Evolutionary conservation across 2,113 vertebrate species (phyloP).

Genomic region (Myodes glareolus): DNA sequence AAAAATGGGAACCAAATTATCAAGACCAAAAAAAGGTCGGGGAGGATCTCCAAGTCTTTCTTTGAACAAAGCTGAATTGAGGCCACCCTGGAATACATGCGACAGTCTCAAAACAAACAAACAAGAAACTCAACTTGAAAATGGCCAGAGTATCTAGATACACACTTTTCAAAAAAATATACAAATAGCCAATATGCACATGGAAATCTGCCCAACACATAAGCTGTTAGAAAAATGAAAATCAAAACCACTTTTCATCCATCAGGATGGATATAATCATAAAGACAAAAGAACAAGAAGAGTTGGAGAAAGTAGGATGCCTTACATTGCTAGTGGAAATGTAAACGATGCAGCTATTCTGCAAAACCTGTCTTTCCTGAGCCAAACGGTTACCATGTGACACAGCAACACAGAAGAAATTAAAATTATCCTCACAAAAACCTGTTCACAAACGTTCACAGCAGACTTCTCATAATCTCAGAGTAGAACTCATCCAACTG

Average conservation of each 20-base stretch:
- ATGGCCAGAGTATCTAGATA: neutral
- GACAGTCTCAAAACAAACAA: neutral
- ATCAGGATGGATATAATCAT: neutral
- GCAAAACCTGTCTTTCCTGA: conserved; percentile 14
- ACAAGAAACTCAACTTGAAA: neutral
- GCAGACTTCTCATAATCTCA: neutral
- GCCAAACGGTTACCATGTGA: neutral
- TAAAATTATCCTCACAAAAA: neutral
- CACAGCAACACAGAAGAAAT: neutral
- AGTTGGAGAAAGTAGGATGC: neutral
- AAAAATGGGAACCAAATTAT: neutral
- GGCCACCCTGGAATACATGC: neutral
- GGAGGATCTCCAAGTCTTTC: neutral
- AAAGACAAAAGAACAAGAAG: neutral
- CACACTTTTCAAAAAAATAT: conserved; percentile 12
- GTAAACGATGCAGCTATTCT: neutral
- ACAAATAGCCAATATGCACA: neutral
- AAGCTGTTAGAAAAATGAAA: conserved; percentile 1
- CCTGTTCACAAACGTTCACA: conserved; percentile 1
- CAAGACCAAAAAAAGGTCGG: neutral
- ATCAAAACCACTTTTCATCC: neutral
- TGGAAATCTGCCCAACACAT: neutral
- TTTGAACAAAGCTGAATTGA: neutral
- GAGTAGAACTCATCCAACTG: neutral
- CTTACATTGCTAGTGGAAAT: neutral